Evolutionary conservation across 2,797 vertebrate species (phyloP), one percentile per base, ranked within the genome.

Genomic region (Nannoperca obscura): DNA sequence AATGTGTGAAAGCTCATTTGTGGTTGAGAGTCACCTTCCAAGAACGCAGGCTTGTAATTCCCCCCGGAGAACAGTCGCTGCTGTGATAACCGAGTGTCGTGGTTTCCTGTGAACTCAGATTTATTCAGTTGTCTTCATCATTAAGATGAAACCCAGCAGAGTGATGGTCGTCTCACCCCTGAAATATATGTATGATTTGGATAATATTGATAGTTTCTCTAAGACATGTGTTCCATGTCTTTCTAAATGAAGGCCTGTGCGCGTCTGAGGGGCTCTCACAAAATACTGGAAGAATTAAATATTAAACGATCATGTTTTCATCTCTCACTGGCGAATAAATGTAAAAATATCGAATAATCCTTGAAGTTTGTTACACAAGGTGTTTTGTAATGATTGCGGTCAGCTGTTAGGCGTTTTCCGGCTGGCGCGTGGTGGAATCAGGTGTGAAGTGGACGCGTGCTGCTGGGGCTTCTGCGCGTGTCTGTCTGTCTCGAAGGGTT

Each of bases 391-490:
- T 12, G 5, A 9, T 12, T 44, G 10, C 3, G 17, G 12, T 44
- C 22, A 8, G 1, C 4, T 74, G 69, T 61, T 24, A 22, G 4
- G 17, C 4, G 7, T n/a, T 68, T 44, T 20, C 2, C 15, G 57
- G 34, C 14, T 24, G 68, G 42, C 20, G 53, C 47, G 47, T 50
- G 53, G 40, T 4, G n/a, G 40, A 5, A 71, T 44, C 0, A 34
- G 34, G 75, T 69, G 79, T 66, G 80, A 82, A 53, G 42, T 32
- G 80, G 49, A 74, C 85, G 53, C 74, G 80, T 84, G 85, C 62
- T 30, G 55, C 55, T 3, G 10, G 12, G 53, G 67, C 42, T 22
- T 36, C 63, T 4, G 54, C 81, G 7, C 71, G 71, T 66, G 68
- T 12, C 66, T 36, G 30, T 38, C 11, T 32, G 32, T 32, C 32